Evolutionary conservation across 1,140 invertebrate genomes (phyloP), one percentile per base, ranked within the genome.

Genomic region (Muscidifurax raptorellus): DNA sequence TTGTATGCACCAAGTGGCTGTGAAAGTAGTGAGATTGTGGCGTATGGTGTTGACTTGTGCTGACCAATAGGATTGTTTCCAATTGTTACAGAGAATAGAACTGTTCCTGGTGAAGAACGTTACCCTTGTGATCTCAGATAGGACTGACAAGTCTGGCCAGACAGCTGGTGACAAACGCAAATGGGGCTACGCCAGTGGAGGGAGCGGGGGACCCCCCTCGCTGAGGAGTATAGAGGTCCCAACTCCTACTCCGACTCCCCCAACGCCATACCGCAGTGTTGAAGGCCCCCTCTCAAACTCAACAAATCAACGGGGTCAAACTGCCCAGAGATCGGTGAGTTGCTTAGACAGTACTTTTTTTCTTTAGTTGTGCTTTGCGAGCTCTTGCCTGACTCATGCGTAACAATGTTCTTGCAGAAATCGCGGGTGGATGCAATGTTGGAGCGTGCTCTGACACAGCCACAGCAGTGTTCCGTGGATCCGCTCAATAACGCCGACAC

Each of bases 341-440:
- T 85, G n/a, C 72, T 74, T 32, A 12, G 27, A 28, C 28, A 9
- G 27, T 25, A n/a, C 44, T 32, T 36, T 85, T 86, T 81, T 77
- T 85, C 66, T 25, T 18, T 52, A 28, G 18, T 64, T 80, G 7
- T 52, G 22, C 30, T 66, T 64, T 67, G 52, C 36, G 32, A 32
- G 71, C 28, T 71, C 18, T 83, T 71, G 28, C 36, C 22, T 59
- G 59, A 28, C n/a, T 74, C 25, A 6, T 44, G 9, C 12, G n/a
- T 36, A 64, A 32, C 59, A 40, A 40, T 36, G 10, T 47, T 79
- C 12, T 79, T 88, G 80, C 81, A 94, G 93, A 94, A 94, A 94
- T 94, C 94, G 80, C 94, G 95, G 87, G 95, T 94, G 88, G 95
- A 95, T 95, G 95, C 95, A 90, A 96, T 96, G 94, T 94, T 96